These are phyloP conservation scores for Tetrapedia diversipes DNA, from an alignment of 2,888 invertebrate species.

Conservation along the genomic window DNA sequence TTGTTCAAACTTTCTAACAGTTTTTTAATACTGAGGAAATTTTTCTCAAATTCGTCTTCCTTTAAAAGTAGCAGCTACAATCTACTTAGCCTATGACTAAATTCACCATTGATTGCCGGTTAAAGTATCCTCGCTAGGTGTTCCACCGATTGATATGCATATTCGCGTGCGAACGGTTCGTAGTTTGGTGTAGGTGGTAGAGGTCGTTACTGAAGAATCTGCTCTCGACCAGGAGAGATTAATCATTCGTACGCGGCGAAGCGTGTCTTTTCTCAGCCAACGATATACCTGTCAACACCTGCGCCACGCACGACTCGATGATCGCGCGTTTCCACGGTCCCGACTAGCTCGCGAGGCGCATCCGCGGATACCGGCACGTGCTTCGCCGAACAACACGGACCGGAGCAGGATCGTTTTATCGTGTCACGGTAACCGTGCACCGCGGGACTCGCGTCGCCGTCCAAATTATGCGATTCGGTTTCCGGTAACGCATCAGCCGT, in stretches of 20 bases:
- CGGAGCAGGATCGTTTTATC: conserved; percentile 33
- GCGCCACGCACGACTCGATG: conserved; percentile 43
- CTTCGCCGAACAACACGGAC: conserved; percentile 28
- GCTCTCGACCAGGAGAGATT: neutral
- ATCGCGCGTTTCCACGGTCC: conserved; percentile 45
- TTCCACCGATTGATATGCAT: too few relatives aligned
- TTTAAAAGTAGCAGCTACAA: too few relatives aligned
- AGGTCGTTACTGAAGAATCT: neutral
- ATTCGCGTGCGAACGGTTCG: neutral
- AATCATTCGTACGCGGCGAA: conserved; percentile 2
- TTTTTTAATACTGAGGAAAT: too few relatives aligned
- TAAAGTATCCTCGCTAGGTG: too few relatives aligned
- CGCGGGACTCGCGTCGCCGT: conserved; percentile 30
- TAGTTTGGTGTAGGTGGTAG: too few relatives aligned
- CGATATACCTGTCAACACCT: conserved; percentile 32
- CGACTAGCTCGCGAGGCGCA: conserved; percentile 38
- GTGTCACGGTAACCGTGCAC: conserved; percentile 6
- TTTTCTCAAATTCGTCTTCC: too few relatives aligned
- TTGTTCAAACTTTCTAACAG: too few relatives aligned
- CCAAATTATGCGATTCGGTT: conserved; percentile 63
- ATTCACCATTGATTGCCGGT: too few relatives aligned
- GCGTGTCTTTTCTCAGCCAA: conserved; percentile 20
- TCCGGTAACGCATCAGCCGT: conserved; percentile 43
- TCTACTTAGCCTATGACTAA: too few relatives aligned
- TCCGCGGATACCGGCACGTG: conserved; percentile 54